phyloP scores from a whole-genome alignment of 2,113 vertebrate genomes.

The Castor canadensis region DNA sequence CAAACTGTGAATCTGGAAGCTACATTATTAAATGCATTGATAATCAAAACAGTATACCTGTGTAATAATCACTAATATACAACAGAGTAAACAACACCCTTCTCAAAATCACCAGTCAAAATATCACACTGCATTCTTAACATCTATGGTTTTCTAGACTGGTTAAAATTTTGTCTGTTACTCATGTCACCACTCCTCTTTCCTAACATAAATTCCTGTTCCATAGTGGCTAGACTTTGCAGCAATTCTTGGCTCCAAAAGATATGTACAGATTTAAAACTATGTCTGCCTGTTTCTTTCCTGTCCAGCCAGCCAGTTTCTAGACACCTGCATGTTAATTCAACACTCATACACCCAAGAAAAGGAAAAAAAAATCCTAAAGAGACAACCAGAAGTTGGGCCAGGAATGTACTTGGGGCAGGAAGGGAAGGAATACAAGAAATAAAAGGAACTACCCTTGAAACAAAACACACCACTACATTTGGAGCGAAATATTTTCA shows the following conservation, averaged over 20 bases:
- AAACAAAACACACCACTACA: neutral
- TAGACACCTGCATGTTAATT: neutral
- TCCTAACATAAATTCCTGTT: neutral
- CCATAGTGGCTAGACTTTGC: neutral
- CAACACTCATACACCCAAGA: neutral
- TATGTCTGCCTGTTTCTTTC: neutral
- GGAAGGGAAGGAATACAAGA: neutral
- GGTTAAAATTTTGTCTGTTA: neutral
- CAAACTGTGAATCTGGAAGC: neutral
- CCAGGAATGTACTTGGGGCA: neutral
- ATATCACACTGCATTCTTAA: neutral
- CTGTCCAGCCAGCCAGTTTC: neutral
- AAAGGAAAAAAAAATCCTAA: neutral
- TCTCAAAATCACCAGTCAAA: neutral
- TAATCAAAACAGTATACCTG: neutral
- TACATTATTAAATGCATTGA: neutral
- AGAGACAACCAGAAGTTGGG: neutral
- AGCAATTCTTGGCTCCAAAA: neutral
- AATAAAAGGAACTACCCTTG: neutral
- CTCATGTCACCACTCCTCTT: neutral
- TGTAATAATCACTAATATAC: neutral
- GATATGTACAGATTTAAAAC: neutral
- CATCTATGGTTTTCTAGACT: neutral
- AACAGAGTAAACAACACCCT: neutral
- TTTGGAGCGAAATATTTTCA: slow-evolving; percentile 35